Base-by-base conservation (phyloP, 2,888 invertebrate genomes). In the Aquatica leii region DNA sequence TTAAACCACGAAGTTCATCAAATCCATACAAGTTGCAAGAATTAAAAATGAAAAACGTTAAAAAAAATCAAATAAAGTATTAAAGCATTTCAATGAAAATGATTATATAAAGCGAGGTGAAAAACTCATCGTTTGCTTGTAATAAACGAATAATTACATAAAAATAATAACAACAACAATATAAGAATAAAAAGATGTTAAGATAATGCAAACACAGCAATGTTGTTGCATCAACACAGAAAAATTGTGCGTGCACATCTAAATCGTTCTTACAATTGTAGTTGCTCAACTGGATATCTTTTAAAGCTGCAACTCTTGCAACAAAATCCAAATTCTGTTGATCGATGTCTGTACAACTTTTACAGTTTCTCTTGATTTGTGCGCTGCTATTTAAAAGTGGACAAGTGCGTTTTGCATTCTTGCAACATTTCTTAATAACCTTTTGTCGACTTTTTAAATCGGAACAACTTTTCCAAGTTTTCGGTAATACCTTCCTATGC, bases 391-490 rank as follows among this genome's bases (percentile, higher is more conserved):
- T 77, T 62, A 76, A 69, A 43, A 79, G 74, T 2, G 82, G 82
- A 66, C 82, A 82, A 24, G 75, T 78, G 59, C 78, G 79, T 65
- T 79, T 80, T 3, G 82, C 82, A 59, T 78, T 76, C 58, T 77
- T 74, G 65, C 82, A 82, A 69, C 82, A 82, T 64, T 82, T 82
- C 49, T 80, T 74, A 1, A 82, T 75, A 9, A 72, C 66, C 62
- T 73, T 76, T 51, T 65, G 70, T 18, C 68, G 69, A 11, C 70
- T 70, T 66, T 80, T 80, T 14, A 81, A 79, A 68, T 81, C 81
- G n/a, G 80, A 80, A 70, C 81, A 81, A 64, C 80, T 80, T 66
- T 80, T 81, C 81, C 81, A 81, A 3, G 78, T 76, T 70, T 81
- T 81, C 9, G 79, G 79, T 48, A 76, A 48, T 59, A 69, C 74